These are phyloP conservation scores for Phyllotis vaccarum DNA, from an alignment of 2,797 vertebrate species.

Conservation along the genomic window DNA sequence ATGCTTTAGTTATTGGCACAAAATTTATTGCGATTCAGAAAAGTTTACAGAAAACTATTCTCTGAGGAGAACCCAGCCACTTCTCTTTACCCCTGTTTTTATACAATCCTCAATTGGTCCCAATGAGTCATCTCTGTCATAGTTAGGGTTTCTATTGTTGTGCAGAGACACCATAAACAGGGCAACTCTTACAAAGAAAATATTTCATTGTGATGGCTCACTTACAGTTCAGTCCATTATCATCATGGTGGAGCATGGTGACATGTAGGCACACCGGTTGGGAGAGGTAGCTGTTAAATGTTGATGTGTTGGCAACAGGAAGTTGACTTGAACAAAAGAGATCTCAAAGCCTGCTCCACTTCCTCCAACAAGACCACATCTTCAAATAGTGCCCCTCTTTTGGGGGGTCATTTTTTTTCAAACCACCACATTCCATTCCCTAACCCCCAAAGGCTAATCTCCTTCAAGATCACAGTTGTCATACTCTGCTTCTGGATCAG, in stretches of 20 bases:
- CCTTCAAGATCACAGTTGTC: not conserved
- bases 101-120: not conserved
- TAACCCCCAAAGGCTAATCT: not conserved
- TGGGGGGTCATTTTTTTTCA: not conserved
- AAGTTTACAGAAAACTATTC: slow-evolving; percentile 60
- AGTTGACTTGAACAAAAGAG: not conserved
- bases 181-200: not conserved
- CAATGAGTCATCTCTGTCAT: not conserved
- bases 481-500: not conserved
- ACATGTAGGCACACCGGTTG: not conserved
- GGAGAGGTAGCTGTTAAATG: not conserved
- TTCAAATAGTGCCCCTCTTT: not conserved
- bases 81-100: not conserved
- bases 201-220: not conserved
- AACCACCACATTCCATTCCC: not conserved
- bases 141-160: not conserved
- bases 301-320: not conserved
- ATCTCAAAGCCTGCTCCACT: not conserved
- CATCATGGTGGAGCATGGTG: not conserved
- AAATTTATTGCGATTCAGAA: slow-evolving; percentile 39
- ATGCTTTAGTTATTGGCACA: slow-evolving; percentile 21
- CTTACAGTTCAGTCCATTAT: not conserved
- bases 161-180: not conserved
- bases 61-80: not conserved
- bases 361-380: not conserved